phyloP scores from a whole-genome alignment of 2,888 invertebrate genomes.

The Eurytoma californica region DNA sequence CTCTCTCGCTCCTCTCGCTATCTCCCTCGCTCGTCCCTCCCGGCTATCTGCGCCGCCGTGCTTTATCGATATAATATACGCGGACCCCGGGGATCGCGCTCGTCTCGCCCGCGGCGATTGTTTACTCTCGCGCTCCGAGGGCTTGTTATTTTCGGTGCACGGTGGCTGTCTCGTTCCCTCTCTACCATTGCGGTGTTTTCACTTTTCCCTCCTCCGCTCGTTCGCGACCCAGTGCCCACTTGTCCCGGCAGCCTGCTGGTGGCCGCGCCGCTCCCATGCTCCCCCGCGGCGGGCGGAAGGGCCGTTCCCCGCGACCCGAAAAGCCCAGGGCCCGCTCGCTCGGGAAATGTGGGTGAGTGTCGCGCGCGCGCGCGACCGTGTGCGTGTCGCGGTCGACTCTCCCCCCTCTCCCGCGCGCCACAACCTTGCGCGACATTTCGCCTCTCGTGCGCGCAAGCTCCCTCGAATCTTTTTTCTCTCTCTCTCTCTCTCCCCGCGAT shows the following conservation, averaged over 20 bases:
- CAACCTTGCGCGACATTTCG: slow-evolving; percentile 55
- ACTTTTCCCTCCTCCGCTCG: slow-evolving; percentile 30
- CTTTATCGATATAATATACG: background rate
- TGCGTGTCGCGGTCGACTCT: slow-evolving; percentile 30
- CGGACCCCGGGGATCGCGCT: background rate
- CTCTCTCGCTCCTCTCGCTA: too few relatives aligned
- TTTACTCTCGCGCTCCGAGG: slow-evolving; percentile 25
- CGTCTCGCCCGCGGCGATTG: background rate
- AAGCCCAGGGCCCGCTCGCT: background rate
- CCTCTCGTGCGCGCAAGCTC: slow-evolving; percentile 33
- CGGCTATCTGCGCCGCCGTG: slow-evolving; percentile 18
- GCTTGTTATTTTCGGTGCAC: slow-evolving; percentile 29
- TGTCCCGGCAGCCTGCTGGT: too few relatives aligned
- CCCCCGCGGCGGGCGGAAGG: too few relatives aligned
- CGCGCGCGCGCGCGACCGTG: slow-evolving; percentile 47
- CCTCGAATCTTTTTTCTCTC: slow-evolving; percentile 5
- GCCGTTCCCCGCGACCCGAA: too few relatives aligned
- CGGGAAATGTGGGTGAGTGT: slow-evolving; percentile 51
- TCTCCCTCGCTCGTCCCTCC: slow-evolving; percentile 50
- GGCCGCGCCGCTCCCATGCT: too few relatives aligned
- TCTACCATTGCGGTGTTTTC: background rate
- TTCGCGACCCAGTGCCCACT: background rate
- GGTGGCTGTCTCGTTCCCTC: background rate
- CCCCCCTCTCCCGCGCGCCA: slow-evolving; percentile 41
- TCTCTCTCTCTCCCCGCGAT: background rate